Evolutionary conservation across 2,797 vertebrate genomes (phyloP), one percentile per base, ranked within the genome.

Genomic region (Brotogeris chrysoptera): DNA sequence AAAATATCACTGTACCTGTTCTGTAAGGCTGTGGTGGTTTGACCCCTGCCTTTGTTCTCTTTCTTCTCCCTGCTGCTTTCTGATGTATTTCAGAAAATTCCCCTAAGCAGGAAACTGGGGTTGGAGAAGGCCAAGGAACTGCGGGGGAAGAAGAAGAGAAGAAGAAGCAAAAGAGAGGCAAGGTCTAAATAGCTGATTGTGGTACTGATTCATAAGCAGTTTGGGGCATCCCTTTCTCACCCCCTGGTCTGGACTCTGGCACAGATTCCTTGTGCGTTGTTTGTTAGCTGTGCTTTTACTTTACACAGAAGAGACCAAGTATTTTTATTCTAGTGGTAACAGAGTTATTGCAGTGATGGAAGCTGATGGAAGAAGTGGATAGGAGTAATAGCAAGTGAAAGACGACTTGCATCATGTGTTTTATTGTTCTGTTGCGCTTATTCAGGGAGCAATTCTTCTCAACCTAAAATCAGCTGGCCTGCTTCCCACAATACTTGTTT

Each of bases 141-240:
- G 97, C 74, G 23, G 99, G 98, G 86, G 99, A 99, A 98, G 99
- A 99, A 86, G 99, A 99, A 82, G 99, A 99, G 96, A 99, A 99
- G 96, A 99, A 99, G 98, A 99, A 99, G 94, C 99, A 99, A 98
- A 99, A 99, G 97, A 98, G 99, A 99, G 99, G 99, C 99, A 93
- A 97, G 96, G 90, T 95, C 90, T 95, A 93, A 94, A 87, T 91
- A 71, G 86, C 59, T 93, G 91, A 19, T 39, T 47, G 44, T 39
- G 85, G 93, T 90, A 88, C 80, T 93, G 91, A 59, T 91, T 64
- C 57, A 38, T 71, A 53, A 87, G 52, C 52, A 19, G 49, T 63
- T 87, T 83, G 85, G 53, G 59, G 15, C 63, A 39, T 81, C 36
- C 36, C 38, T 76, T 63, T 72, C 49, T 59, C 46, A 47, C 52